A percentile compares a stretch with the other conserved stretches of the same genome.
Evolutionary conservation across 2,797 vertebrate genomes (phyloP).

Genomic region (Lutjanus campechanus): DNA sequence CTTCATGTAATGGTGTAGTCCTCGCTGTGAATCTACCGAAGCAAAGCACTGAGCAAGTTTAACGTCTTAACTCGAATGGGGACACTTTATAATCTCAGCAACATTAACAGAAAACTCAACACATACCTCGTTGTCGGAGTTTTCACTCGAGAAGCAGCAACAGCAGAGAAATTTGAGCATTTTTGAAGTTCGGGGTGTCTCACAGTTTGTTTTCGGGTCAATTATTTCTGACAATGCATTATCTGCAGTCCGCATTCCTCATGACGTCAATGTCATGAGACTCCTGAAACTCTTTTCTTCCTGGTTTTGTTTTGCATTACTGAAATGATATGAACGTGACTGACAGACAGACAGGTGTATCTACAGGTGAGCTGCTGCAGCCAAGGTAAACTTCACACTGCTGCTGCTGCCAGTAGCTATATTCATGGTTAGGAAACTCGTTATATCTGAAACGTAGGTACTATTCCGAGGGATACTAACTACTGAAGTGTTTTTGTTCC

Average conservation of each 20-base stretch:
- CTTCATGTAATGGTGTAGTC: not conserved
- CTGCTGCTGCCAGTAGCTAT: not conserved
- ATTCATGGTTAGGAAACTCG: too few species aligned
- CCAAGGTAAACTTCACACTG: not conserved
- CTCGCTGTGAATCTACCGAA: too few species aligned
- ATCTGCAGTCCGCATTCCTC: slow-evolving; percentile 53
- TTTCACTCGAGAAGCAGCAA: slow-evolving; percentile 60
- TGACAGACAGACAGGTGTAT: slow-evolving; percentile 37
- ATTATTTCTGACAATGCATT: slow-evolving; percentile 55
- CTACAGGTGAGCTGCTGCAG: slow-evolving; percentile 32
- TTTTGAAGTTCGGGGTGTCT: slow-evolving; percentile 39
- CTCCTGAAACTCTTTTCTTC: slow-evolving; percentile 42
- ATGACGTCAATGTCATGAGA: slow-evolving; percentile 80
- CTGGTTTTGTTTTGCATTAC: slow-evolving; percentile 37
- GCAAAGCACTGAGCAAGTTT: not conserved
- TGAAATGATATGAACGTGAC: not conserved
- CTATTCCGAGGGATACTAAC: accelerated
- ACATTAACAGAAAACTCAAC: not conserved
- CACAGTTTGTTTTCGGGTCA: slow-evolving; percentile 68
- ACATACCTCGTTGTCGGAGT: slow-evolving; percentile 73
- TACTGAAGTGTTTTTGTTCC: accelerated
- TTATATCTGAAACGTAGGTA: not conserved
- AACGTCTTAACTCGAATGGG: not conserved
- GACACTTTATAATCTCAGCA: too few species aligned
- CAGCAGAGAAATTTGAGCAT: slow-evolving; percentile 77